These are phyloP conservation scores for Nyctalus aviator DNA, from an alignment of 2,797 vertebrate species.

Conservation along the genomic window DNA sequence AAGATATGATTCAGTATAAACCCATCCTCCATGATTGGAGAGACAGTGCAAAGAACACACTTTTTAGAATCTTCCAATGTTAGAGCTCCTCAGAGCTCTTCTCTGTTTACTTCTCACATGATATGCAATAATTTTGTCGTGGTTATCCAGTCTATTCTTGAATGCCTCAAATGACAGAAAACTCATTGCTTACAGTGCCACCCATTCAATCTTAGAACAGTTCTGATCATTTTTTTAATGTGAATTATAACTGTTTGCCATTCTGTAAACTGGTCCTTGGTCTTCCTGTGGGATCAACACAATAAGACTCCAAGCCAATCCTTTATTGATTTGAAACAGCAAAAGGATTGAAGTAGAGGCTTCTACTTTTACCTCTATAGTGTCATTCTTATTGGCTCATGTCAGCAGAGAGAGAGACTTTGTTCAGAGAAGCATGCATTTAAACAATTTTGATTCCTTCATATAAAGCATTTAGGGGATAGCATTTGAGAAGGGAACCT, in stretches of 20 bases:
- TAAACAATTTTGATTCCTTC: constrained; percentile 40
- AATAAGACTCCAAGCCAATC: constrained; percentile 17
- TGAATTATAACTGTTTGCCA: constrained; percentile 6
- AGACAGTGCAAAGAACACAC: not conserved
- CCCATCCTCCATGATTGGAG: not conserved
- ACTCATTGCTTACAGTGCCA: not conserved
- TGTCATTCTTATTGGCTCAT: not conserved
- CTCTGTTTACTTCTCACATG: constrained; percentile 5
- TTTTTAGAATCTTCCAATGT: constrained; percentile 22
- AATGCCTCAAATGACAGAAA: constrained; percentile 34
- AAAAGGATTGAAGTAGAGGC: not conserved
- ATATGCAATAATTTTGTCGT: not conserved
- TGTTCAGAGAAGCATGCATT: constrained; percentile 44
- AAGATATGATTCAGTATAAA: constrained; percentile 44
- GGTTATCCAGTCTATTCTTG: constrained; percentile 7
- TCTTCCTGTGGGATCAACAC: not conserved
- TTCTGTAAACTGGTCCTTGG: not conserved
- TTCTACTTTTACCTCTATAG: not conserved
- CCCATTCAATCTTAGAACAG: not conserved
- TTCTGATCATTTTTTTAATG: constrained; percentile 18
- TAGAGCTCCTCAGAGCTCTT: constrained; percentile 22
- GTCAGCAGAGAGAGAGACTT: not conserved
- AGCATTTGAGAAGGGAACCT: constrained; percentile 22
- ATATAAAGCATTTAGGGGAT: constrained; percentile 1
- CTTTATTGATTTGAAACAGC: constrained; percentile 35